Conservation (phyloP, 2,113 vertebrate species). For the Jaculus jaculus region DNA sequence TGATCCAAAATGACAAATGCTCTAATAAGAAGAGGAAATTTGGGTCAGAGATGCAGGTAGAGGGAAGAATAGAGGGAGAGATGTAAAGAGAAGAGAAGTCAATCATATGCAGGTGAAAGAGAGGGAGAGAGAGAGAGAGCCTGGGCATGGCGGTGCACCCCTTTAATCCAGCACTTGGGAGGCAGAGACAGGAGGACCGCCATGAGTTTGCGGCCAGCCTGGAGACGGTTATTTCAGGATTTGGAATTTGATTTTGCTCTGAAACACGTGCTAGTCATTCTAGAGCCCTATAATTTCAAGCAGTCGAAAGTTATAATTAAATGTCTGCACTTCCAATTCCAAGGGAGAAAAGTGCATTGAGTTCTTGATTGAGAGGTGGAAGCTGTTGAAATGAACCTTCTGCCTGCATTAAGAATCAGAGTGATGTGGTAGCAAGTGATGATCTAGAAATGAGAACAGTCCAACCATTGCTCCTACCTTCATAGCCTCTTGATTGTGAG, state of each 20-base stretch:
- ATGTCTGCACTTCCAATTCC: conserved; percentile 69
- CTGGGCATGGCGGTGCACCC: too few relatives aligned
- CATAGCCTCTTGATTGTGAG: neutral
- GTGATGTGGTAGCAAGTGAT: rapidly evolving
- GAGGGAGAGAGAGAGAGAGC: neutral
- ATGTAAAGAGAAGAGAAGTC: neutral
- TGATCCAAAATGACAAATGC: neutral
- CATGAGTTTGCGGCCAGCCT: neutral
- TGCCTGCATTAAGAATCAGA: neutral
- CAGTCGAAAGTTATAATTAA: conserved; percentile 62
- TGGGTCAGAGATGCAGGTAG: neutral
- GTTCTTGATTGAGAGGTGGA: conserved; percentile 24
- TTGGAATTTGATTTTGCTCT: conserved; percentile 50
- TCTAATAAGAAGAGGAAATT: neutral
- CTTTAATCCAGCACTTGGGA: too few relatives aligned
- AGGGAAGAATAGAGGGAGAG: neutral
- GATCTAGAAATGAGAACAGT: neutral
- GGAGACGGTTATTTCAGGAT: conserved; percentile 52
- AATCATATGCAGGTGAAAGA: neutral
- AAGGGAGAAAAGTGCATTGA: conserved; percentile 34
- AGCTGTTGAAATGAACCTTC: neutral
- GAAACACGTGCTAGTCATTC: conserved; percentile 50
- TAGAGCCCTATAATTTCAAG: conserved; percentile 62
- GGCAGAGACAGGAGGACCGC: too few relatives aligned
- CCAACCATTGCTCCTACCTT: neutral